Base-by-base conservation (phyloP, 1,140 invertebrate species). In the Lepidurus couesii region DNA sequence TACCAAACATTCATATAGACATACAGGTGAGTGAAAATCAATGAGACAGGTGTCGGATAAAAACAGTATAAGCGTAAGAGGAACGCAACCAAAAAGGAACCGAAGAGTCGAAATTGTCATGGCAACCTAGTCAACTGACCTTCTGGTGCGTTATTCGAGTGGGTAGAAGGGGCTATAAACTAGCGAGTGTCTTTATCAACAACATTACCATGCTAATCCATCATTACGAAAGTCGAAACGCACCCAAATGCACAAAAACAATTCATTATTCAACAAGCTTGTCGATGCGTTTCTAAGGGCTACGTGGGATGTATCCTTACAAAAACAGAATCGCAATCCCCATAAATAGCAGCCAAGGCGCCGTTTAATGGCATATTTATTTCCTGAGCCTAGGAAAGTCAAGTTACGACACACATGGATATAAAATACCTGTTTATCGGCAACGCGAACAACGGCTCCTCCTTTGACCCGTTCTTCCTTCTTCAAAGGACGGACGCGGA, bases 401-500 rank as follows among this genome's bases (percentile, higher is more conserved):
- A 34, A 34, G 2, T 34, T 34, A 34, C 34, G 34, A 34, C 34
- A 4, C 34, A 34, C 34, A 34, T 34, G 34, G 1, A 34, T 34
- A 34, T 34, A 34, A 34, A 34, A 34, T 76, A 44, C 34, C 42
- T 21, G 42, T 78, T n/a, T 47, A 10, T 21, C 74, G 21, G 65
- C 34, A 24, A 77, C 26, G 79, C 53, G 16, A 24, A 53, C 43
- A 26, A 45, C 42, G 82, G 85, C 84, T 73, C 84, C 85, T 53
- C 86, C 86, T 77, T 82, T 81, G 1, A 85, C 77, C 73, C 84
- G 85, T 80, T 89, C 88, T 81, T 85, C 85, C 78, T 86, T 84
- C 80, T 84, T 86, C 78, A 89, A 79, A 13, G 88, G 88, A 34
- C 88, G 84, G 26, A 89, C 85, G 44, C 88, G 83, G 43, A 89